phyloP scores from a whole-genome alignment of 2,113 vertebrate genomes.

The Cinclus cinclus region DNA sequence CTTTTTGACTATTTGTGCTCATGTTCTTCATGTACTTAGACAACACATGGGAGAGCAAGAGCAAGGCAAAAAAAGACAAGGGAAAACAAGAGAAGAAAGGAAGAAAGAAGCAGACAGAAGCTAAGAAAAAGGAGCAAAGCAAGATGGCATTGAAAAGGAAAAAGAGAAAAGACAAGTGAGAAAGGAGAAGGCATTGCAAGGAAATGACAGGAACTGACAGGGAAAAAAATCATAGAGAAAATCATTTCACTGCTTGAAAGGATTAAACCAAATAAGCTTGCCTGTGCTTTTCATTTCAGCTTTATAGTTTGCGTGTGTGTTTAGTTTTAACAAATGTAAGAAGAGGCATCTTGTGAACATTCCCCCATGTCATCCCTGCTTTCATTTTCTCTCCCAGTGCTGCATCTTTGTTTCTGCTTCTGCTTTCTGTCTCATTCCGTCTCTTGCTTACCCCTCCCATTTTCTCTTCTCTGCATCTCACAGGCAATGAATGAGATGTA shows the following conservation, averaged over 20 bases:
- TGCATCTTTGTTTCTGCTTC: conserved; percentile 53
- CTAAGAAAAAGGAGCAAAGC: conserved; percentile 48
- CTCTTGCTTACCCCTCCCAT: conserved; percentile 18
- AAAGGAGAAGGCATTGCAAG: not conserved
- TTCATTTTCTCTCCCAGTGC: conserved; percentile 31
- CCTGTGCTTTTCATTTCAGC: conserved; percentile 17
- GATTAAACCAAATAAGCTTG: not conserved
- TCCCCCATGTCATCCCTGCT: not conserved
- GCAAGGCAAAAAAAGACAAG: conserved; percentile 11
- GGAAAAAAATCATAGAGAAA: not conserved
- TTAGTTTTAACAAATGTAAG: conserved; percentile 5
- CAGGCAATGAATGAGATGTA: conserved; percentile 14
- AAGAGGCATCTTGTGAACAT: not conserved
- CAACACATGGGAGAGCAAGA: conserved; percentile 8
- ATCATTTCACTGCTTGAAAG: not conserved
- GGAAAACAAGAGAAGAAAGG: conserved; percentile 29
- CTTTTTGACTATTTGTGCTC: not conserved
- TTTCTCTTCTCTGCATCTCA: conserved; percentile 22
- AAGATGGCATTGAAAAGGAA: conserved; percentile 1
- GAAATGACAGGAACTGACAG: conserved; percentile 15
- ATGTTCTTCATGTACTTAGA: not conserved
- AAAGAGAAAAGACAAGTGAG: not conserved
- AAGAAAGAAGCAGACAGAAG: conserved; percentile 22
- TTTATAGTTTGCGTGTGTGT: not conserved
- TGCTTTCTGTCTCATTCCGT: not conserved